A percentile compares a stretch with the other conserved stretches of the same genome.
Conservation (phyloP, 1,140 invertebrate species). For the Nasonia longicornis region DNA sequence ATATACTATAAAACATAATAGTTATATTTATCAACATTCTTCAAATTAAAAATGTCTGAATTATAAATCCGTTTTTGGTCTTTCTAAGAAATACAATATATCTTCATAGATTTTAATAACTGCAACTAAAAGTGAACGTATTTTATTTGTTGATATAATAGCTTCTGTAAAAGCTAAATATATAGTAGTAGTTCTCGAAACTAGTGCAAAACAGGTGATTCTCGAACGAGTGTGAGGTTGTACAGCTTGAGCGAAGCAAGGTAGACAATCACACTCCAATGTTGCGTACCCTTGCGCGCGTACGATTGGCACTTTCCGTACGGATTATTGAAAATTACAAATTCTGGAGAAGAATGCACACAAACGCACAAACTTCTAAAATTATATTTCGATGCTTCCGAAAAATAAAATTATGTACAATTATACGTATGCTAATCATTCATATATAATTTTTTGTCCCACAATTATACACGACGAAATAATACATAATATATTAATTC, state of each 20-base stretch:
- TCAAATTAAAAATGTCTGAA: background rate
- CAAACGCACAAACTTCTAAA: constrained; percentile 33
- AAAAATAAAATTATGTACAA: constrained; percentile 39
- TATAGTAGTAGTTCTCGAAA: too few relatives aligned
- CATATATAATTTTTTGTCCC: background rate
- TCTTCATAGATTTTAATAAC: too few relatives aligned
- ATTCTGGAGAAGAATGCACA: background rate
- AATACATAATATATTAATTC: background rate
- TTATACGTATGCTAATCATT: constrained; percentile 8
- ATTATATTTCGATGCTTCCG: background rate
- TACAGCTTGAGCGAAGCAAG: too few relatives aligned
- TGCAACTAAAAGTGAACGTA: too few relatives aligned
- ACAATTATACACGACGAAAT: background rate
- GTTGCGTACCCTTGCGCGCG: too few relatives aligned
- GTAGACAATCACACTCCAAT: too few relatives aligned
- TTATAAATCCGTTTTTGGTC: background rate
- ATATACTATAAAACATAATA: background rate
- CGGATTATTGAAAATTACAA: background rate
- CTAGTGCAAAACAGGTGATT: too few relatives aligned
- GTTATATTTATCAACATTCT: background rate
- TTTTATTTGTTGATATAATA: background rate
- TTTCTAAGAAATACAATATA: too few relatives aligned
- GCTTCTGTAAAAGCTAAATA: too few relatives aligned
- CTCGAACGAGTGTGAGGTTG: too few relatives aligned
- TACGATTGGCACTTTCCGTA: background rate